Conservation (phyloP, 2,888 invertebrate genomes). For the Agrotis segetum region DNA sequence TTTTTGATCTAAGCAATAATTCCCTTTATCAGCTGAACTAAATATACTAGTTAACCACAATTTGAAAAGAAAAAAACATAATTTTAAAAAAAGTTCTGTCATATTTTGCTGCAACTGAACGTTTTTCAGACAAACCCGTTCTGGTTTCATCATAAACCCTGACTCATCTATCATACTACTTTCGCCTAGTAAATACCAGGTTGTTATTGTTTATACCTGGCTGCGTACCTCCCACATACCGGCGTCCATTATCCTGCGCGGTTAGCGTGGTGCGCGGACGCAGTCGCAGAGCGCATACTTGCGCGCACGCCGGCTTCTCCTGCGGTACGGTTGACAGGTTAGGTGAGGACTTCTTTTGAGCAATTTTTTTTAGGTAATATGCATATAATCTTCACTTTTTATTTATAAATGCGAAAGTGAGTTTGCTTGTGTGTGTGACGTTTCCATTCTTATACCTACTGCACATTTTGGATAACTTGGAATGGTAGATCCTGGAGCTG, state of each 20-base stretch:
- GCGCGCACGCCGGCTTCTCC: slow-evolving; percentile 69
- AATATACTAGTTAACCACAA: too few species aligned
- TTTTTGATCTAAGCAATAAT: too few species aligned
- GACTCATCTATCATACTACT: slow-evolving; percentile 9
- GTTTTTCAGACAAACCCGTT: not conserved
- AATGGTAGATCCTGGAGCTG: too few species aligned
- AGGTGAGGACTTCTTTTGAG: slow-evolving; percentile 50
- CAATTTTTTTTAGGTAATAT: not conserved
- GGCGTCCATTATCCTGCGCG: slow-evolving; percentile 77
- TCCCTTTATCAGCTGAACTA: too few species aligned
- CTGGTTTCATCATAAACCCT: not conserved
- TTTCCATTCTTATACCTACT: too few species aligned
- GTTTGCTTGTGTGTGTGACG: too few species aligned
- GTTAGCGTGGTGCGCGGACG: slow-evolving; percentile 68
- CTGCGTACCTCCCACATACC: slow-evolving; percentile 59
- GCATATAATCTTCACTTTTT: not conserved
- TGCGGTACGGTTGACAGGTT: slow-evolving; percentile 57
- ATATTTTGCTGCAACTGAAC: not conserved
- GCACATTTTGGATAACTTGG: too few species aligned
- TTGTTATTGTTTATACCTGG: not conserved
- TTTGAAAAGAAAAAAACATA: too few species aligned
- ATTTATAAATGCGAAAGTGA: too few species aligned
- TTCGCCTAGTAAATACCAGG: slow-evolving; percentile 24
- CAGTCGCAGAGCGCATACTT: slow-evolving; percentile 74
- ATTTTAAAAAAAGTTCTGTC: too few species aligned